Conservation (phyloP, 1,140 invertebrate species). For the Meteorus sp. region DNA sequence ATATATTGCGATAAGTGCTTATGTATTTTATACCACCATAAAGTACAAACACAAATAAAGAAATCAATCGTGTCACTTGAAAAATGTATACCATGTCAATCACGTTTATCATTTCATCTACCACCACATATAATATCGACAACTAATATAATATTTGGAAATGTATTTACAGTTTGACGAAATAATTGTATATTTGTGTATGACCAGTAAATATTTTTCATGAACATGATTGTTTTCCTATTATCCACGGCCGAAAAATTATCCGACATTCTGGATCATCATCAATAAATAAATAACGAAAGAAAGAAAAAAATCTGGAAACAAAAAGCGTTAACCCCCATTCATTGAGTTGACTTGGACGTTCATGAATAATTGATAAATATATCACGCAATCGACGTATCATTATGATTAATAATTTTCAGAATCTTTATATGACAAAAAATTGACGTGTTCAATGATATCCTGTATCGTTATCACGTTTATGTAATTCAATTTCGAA, state of each 20-base stretch:
- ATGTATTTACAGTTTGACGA: conserved; percentile 21
- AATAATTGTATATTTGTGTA: neutral
- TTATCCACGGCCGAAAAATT: conserved; percentile 1
- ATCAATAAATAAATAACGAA: too few relatives aligned
- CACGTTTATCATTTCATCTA: too few relatives aligned
- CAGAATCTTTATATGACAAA: conserved; percentile 5
- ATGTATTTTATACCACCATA: too few relatives aligned
- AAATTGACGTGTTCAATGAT: conserved; percentile 34
- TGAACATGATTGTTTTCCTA: conserved; percentile 20
- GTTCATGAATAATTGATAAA: too few relatives aligned
- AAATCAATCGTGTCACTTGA: neutral
- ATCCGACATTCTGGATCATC: too few relatives aligned
- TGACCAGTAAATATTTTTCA: too few relatives aligned
- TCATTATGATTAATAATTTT: neutral
- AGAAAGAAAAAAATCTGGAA: too few relatives aligned
- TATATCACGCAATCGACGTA: neutral
- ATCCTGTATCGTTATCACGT: conserved; percentile 22
- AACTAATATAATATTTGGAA: conserved; percentile 13
- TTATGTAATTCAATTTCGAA: conserved; percentile 39
- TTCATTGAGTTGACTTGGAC: too few relatives aligned
- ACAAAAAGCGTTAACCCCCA: too few relatives aligned
- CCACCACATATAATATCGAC: neutral
- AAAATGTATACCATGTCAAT: neutral
- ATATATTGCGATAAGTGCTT: too few relatives aligned
- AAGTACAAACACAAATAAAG: neutral